Evolutionary conservation across 2,888 invertebrate genomes (phyloP).

Genomic region (Pinctada fucata): DNA sequence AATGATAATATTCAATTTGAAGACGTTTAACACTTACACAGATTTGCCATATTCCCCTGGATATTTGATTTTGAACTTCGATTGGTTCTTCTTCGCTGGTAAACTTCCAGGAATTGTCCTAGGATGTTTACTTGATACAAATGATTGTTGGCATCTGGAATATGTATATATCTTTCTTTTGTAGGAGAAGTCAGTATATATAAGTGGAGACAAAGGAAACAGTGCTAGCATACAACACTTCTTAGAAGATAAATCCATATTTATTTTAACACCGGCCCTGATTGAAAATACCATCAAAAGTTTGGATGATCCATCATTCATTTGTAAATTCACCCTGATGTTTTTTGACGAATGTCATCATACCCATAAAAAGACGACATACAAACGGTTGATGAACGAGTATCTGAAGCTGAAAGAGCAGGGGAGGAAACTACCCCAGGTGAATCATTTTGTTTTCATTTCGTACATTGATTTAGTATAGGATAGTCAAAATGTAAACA

Average conservation of each 20-base stretch:
- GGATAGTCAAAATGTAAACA: too few relatives aligned
- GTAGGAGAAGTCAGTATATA: constrained; percentile 6
- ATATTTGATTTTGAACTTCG: too few relatives aligned
- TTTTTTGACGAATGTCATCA: constrained; percentile 39
- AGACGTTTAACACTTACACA: too few relatives aligned
- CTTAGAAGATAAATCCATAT: constrained; percentile 2
- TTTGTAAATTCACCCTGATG: constrained; percentile 12
- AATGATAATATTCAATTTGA: too few relatives aligned
- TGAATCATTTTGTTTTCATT: not conserved
- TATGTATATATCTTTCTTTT: too few relatives aligned
- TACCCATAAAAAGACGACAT: constrained; percentile 15
- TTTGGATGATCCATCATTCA: not conserved
- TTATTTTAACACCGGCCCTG: constrained; percentile 18
- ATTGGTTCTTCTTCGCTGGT: too few relatives aligned
- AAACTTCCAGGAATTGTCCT: too few relatives aligned
- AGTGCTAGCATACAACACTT: constrained; percentile 5
- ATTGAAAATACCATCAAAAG: constrained; percentile 15
- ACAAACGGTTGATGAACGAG: constrained; percentile 31
- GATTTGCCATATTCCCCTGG: too few relatives aligned
- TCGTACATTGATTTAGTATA: too few relatives aligned
- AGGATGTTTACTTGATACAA: too few relatives aligned
- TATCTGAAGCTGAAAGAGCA: constrained; percentile 19
- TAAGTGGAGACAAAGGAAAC: constrained; percentile 10
- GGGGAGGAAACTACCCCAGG: constrained; percentile 18
- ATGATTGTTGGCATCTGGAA: too few relatives aligned